Base-by-base conservation (phyloP, 2,113 vertebrate species). In the Toxotes chatareus region DNA sequence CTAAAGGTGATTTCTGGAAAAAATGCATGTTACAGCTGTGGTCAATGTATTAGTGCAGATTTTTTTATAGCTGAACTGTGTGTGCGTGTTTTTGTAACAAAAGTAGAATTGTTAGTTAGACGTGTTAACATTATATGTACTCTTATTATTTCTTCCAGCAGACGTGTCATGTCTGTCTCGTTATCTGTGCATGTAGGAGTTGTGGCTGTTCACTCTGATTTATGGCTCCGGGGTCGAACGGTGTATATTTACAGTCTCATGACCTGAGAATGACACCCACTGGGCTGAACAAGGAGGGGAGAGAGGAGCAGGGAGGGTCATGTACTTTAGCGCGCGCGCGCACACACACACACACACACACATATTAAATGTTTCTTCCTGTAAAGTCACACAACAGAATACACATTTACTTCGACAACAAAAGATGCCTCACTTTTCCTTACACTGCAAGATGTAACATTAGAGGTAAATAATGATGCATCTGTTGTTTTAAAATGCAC, bases 181-280 rank as follows among this genome's bases (percentile, higher is more conserved):
- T 87, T 90, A 78, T 91, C 74, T 75, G 71, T 76, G 67, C 53
- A 11, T 79, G 82, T 64, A 84, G 86, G 96, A 92, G 94, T 90
- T 94, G 94, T 66, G 75, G 56, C 86, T 95, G 94, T 89, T 85
- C 51, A 1, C 80, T 76, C 69, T 96, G 97, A 98, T 98, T 97
- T 98, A 98, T 96, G 95, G 89, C 93, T 93, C 89, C 83, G 94
- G 95, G 79, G 94, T 95, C 94, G 91, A 78, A 69, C 94, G 92
- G 90, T 96, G 96, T 97, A 96, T 98, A 98, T 98, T 99, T 98
- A 98, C 97, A 98, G 96, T 97, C 96, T 96, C 95, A 94, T 97
- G 97, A 98, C 97, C 97, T 95, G 95, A 94, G 95, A 95, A 96
- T 90, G 89, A 93, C 92, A 93, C 91, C 86, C 96, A 90, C 93